A percentile compares a stretch with the other conserved stretches of the same genome.
These are phyloP conservation scores for Scomber scombrus DNA, from an alignment of 2,113 vertebrate species.

Conservation along the genomic window DNA sequence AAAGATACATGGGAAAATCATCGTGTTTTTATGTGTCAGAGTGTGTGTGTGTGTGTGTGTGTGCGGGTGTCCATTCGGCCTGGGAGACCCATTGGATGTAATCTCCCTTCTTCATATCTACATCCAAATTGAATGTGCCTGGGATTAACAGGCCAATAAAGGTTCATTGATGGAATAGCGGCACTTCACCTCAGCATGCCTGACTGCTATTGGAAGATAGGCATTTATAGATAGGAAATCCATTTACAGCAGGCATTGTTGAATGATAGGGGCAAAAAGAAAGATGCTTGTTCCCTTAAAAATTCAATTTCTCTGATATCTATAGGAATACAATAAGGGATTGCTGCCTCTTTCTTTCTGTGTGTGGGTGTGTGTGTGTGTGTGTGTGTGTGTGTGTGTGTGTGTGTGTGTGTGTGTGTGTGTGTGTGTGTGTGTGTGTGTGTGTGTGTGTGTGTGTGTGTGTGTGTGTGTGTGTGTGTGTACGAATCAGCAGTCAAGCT, in stretches of 20 bases:
- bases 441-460: neutral
- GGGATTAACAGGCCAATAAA: conserved; percentile 62
- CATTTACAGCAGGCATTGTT: conserved; percentile 40
- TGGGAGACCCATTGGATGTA: conserved; percentile 35
- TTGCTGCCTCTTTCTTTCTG: conserved; percentile 33
- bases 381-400: conserved; percentile 8
- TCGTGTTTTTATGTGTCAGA: neutral
- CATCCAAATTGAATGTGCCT: conserved; percentile 10
- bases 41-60: neutral
- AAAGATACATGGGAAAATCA: conserved; percentile 5
- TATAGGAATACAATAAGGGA: conserved; percentile 55
- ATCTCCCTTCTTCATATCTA: conserved; percentile 23
- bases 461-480: neutral
- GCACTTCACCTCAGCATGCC: conserved; percentile 29
- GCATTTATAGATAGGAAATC: conserved; percentile 63
- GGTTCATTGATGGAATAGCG: conserved; percentile 36
- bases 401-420: neutral
- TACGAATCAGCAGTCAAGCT: conserved; percentile 46
- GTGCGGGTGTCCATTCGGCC: conserved; percentile 8
- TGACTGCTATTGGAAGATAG: conserved; percentile 43
- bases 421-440: conserved; percentile 5
- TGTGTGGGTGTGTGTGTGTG: neutral
- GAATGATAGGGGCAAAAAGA: conserved; percentile 46
- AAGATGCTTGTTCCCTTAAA: conserved; percentile 40
- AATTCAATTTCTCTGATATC: conserved; percentile 53